Percentiles rank a stretch among this genome's conserved stretches.
Evolutionary conservation across 2,888 invertebrate genomes (phyloP).

Genomic region (Hemithea aestivaria): DNA sequence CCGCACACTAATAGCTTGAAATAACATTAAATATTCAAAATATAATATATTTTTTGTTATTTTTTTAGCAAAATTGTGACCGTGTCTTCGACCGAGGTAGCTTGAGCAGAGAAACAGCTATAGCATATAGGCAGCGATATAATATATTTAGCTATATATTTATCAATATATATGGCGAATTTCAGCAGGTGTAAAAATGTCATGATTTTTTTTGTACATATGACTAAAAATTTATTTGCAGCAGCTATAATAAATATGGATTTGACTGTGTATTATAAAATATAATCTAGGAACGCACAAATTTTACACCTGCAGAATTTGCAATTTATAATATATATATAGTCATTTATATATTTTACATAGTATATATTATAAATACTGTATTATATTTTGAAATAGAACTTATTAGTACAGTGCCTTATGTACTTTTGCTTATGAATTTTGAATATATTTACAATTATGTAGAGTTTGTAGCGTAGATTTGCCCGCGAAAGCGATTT

Average conservation of each 20-base stretch:
- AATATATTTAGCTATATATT: slow-evolving; percentile 4
- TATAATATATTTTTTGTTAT: slow-evolving; percentile 26
- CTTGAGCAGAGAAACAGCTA: slow-evolving; percentile 25
- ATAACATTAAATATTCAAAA: slow-evolving; percentile 23
- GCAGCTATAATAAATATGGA: slow-evolving; percentile 1
- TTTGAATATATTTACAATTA: too few relatives aligned
- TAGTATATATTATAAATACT: slow-evolving; percentile 9
- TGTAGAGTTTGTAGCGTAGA: too few relatives aligned
- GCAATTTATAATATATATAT: too few relatives aligned
- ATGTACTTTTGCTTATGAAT: slow-evolving; percentile 29
- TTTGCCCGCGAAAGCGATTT: slow-evolving; percentile 62
- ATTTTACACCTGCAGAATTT: too few relatives aligned
- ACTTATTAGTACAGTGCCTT: too few relatives aligned
- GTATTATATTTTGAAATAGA: too few relatives aligned
- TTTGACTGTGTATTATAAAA: too few relatives aligned
- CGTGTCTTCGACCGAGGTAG: slow-evolving; percentile 41
- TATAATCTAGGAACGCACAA: too few relatives aligned
- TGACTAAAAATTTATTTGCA: too few relatives aligned
- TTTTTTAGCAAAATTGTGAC: slow-evolving; percentile 45
- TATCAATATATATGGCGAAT: slow-evolving; percentile 5
- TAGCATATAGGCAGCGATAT: not conserved
- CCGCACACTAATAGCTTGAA: slow-evolving; percentile 6
- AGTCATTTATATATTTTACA: slow-evolving; percentile 10
- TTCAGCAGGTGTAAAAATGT: slow-evolving; percentile 3
- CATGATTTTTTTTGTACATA: too few relatives aligned